Conservation (phyloP, 2,797 vertebrate species). For the Gastrophryne carolinensis region DNA sequence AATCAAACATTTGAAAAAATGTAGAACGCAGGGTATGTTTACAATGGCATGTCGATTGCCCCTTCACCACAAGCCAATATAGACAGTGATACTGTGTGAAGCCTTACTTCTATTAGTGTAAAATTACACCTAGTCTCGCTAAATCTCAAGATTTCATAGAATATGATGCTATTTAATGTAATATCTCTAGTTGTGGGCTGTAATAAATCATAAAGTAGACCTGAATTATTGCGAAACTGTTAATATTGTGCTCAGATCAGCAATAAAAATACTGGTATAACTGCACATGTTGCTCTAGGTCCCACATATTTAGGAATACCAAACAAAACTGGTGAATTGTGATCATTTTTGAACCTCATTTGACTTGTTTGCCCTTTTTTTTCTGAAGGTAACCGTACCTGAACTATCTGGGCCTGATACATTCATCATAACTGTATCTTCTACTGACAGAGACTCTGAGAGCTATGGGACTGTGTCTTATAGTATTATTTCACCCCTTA, state of each 20-base stretch:
- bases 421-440: conserved; percentile 73
- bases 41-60: conserved; percentile 10
- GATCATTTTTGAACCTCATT: neutral
- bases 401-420: conserved; percentile 68
- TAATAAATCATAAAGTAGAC: conserved; percentile 28
- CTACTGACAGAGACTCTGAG: conserved; percentile 77
- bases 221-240: conserved; percentile 4
- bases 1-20: neutral
- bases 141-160: conserved; percentile 24
- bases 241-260: conserved; percentile 30
- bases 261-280: conserved; percentile 2
- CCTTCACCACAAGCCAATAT: neutral
- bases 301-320: conserved; percentile 1
- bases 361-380: neutral
- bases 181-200: conserved; percentile 45
- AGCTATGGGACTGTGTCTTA: conserved; percentile 77
- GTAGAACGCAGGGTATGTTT: conserved; percentile 37
- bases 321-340: neutral
- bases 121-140: conserved; percentile 7
- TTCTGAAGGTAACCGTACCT: conserved; percentile 74
- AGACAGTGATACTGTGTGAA: conserved; percentile 4
- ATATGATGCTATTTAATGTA: conserved; percentile 34
- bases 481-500: conserved; percentile 76
- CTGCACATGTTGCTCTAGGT: conserved; percentile 32
- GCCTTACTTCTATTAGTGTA: conserved; percentile 30